These are phyloP conservation scores for Antheraea pernyi DNA, from an alignment of 1,140 invertebrate species.

Conservation along the genomic window DNA sequence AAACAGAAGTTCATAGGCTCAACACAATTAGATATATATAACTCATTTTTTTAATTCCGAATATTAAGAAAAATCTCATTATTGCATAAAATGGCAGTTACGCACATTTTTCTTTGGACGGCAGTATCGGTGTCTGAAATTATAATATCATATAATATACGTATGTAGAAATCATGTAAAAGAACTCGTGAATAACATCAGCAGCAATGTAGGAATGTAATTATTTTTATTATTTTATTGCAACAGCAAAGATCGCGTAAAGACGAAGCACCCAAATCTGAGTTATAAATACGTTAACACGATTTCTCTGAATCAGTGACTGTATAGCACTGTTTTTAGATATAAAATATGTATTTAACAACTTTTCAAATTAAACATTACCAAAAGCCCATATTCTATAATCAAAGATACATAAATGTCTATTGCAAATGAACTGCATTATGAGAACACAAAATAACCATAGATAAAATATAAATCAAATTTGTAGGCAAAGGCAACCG, in stretches of 20 bases:
- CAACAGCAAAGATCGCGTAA: slow-evolving; percentile 37
- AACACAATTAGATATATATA: too few species aligned
- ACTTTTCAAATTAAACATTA: too few species aligned
- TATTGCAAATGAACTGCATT: too few species aligned
- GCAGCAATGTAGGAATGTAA: slow-evolving; percentile 62
- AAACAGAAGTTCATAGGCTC: too few species aligned
- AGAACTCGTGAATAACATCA: slow-evolving; percentile 21
- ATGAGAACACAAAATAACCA: not conserved
- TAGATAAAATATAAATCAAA: slow-evolving; percentile 33
- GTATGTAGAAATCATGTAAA: slow-evolving; percentile 27
- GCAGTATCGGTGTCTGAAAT: not conserved
- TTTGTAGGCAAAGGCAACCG: slow-evolving; percentile 3
- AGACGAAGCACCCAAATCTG: slow-evolving; percentile 52
- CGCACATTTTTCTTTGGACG: not conserved
- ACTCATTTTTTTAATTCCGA: too few species aligned
- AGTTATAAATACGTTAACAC: slow-evolving; percentile 25
- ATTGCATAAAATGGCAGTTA: not conserved
- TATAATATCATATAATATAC: not conserved
- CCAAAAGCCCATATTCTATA: too few species aligned
- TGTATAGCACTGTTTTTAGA: not conserved
- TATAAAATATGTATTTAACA: too few species aligned
- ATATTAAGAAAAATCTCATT: too few species aligned
- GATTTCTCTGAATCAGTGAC: slow-evolving; percentile 17
- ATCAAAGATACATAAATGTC: too few species aligned
- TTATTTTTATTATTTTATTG: slow-evolving; percentile 25